Evolutionary conservation across 2,888 invertebrate genomes (phyloP), one percentile per base, ranked within the genome.

Genomic region (Physocephala rufipes): DNA sequence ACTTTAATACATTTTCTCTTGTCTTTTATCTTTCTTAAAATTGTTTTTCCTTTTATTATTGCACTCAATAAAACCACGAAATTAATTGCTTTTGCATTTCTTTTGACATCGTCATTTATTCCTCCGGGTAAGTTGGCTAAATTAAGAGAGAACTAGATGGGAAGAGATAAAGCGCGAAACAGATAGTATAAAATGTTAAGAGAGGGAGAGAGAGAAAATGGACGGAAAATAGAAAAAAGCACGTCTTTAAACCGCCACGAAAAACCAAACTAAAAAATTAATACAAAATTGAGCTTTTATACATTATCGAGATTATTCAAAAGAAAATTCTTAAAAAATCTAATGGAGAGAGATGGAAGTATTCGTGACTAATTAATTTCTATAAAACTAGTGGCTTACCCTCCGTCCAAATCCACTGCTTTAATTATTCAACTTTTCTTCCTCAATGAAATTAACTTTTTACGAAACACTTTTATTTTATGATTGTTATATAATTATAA

Each of bases 31-130:
- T 19, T 15, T 49, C 49, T 49, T n/a, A n/a, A n/a, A n/a, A n/a
- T n/a, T n/a, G n/a, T 12, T 49, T 15, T 4, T 49, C 19, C n/a
- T 49, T n/a, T 13, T 19, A n/a, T 19, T 4, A 12, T n/a, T 49
- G 3, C 3, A 49, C 16, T 49, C 45, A 24, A 63, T 5, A 45
- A 63, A 63, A 63, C 63, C 63, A 45, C 63, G 47, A 63, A 63
- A 63, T 63, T 63, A 63, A 63, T 63, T 63, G 63, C 63, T 63
- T 63, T 61, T 24, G 9, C 28, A 15, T 24, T 16, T 1, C 26
- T 1, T 47, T 47, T 26, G 13, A 21, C 16, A 13, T 65, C 49
- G 19, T 30, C 30, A 19, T 53, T 15, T 55, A 47, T 28, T n/a
- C 19, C 19, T 19, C 15, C 47, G 59, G 21, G 59, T 24, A 26